Evolutionary conservation across 2,113 vertebrate genomes (phyloP).

Genomic region (Prietella phreatophila): DNA sequence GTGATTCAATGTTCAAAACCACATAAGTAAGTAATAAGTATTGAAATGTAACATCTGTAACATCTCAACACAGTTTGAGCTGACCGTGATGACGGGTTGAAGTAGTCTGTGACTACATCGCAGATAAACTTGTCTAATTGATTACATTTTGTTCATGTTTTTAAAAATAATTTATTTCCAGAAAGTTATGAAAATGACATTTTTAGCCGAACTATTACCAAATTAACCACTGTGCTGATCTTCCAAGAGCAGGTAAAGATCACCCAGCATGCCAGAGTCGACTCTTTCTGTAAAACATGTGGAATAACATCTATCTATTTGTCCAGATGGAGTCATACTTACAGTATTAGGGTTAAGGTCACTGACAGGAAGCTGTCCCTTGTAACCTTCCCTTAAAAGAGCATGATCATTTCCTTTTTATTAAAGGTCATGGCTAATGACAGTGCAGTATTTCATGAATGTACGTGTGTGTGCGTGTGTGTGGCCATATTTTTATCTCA

Average conservation of each 20-base stretch:
- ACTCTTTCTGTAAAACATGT: background rate
- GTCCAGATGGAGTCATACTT: background rate
- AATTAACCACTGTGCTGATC: background rate
- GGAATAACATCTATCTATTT: background rate
- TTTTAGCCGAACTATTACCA: background rate
- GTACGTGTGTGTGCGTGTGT: background rate
- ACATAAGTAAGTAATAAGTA: background rate
- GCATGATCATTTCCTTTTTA: background rate
- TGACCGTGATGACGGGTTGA: background rate
- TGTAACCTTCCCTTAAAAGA: background rate
- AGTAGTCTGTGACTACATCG: background rate
- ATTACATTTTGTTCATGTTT: background rate
- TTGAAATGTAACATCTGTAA: background rate
- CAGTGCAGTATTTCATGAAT: background rate
- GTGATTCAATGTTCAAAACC: background rate
- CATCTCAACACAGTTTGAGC: background rate
- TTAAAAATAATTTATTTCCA: background rate
- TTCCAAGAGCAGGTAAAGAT: background rate
- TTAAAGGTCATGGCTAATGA: background rate
- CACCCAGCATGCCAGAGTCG: background rate
- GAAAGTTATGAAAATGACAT: background rate
- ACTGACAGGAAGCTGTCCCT: background rate
- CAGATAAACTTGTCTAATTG: background rate
- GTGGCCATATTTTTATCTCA: background rate
- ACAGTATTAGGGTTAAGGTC: background rate